Evolutionary conservation across 2,113 vertebrate genomes (phyloP).

Genomic region (Boleophthalmus pectinirostris): DNA sequence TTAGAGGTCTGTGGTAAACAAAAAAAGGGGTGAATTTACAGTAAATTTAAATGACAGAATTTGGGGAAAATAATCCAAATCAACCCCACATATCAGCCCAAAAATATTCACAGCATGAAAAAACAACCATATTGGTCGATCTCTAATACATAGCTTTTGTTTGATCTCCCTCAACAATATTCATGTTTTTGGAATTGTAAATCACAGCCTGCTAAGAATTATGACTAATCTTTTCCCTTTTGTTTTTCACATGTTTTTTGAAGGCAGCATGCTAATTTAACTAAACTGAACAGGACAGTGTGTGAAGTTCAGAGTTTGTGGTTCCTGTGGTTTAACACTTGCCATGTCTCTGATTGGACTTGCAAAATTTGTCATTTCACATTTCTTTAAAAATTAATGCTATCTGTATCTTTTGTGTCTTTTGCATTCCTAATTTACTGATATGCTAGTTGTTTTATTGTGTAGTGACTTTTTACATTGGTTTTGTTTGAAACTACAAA

Average conservation of each 20-base stretch:
- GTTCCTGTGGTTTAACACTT: constrained; percentile 4
- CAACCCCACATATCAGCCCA: too few species aligned
- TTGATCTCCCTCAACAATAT: background rate
- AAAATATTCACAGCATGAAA: too few species aligned
- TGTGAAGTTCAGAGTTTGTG: background rate
- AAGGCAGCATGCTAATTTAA: background rate
- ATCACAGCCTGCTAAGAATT: background rate
- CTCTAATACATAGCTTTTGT: too few species aligned
- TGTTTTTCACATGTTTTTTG: background rate
- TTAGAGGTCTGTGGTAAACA: too few species aligned
- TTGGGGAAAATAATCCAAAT: too few species aligned
- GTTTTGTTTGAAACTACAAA: background rate
- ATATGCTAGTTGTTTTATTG: background rate
- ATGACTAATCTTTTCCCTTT: constrained; percentile 1
- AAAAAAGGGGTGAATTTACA: too few species aligned
- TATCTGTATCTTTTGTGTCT: background rate
- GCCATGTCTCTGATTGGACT: background rate
- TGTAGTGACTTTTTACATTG: background rate
- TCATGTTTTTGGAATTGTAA: background rate
- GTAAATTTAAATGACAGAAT: too few species aligned
- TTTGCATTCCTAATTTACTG: background rate
- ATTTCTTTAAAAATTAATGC: background rate
- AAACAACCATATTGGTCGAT: too few species aligned
- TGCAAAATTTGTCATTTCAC: background rate
- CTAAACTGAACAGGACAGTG: background rate